Percentiles rank a stretch among this genome's conserved stretches.
Conservation (phyloP, 2,113 vertebrate genomes). For the Charadrius vociferus region DNA sequence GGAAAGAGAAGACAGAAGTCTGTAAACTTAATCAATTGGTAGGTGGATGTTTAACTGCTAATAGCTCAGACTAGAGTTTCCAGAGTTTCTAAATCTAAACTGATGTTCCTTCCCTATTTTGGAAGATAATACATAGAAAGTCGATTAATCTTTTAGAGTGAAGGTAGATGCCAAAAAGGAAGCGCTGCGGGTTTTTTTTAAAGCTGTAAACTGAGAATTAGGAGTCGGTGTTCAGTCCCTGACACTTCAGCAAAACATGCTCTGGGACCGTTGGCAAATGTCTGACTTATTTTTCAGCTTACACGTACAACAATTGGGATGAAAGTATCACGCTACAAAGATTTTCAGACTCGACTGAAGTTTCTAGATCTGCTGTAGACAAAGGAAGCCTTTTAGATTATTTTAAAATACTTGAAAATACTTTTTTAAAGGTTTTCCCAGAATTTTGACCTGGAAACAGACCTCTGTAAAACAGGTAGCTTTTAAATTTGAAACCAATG, state of each 20-base stretch:
- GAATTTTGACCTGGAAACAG: not conserved
- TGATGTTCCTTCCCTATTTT: not conserved
- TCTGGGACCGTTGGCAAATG: not conserved
- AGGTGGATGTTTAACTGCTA: not conserved
- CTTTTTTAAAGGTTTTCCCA: not conserved
- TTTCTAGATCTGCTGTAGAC: not conserved
- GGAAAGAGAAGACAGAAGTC: not conserved
- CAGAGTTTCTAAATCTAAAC: not conserved
- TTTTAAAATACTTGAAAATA: not conserved
- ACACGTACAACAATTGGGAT: not conserved
- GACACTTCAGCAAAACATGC: not conserved
- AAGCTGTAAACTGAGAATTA: not conserved
- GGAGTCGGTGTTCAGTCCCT: not conserved
- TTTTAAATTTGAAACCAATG: conserved; percentile 7
- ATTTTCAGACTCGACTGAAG: not conserved
- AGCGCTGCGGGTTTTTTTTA: rapidly evolving
- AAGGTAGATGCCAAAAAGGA: not conserved
- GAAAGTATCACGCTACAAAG: not conserved
- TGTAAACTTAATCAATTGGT: not conserved
- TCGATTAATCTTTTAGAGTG: not conserved
- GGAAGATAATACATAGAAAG: not conserved
- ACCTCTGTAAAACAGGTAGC: not conserved
- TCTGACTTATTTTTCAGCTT: not conserved
- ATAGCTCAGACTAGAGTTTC: not conserved
- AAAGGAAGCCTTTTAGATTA: not conserved